Percentiles rank a stretch among this genome's conserved stretches.
These are phyloP conservation scores for Larimichthys crocea DNA, from an alignment of 2,113 vertebrate species.

Conservation along the genomic window DNA sequence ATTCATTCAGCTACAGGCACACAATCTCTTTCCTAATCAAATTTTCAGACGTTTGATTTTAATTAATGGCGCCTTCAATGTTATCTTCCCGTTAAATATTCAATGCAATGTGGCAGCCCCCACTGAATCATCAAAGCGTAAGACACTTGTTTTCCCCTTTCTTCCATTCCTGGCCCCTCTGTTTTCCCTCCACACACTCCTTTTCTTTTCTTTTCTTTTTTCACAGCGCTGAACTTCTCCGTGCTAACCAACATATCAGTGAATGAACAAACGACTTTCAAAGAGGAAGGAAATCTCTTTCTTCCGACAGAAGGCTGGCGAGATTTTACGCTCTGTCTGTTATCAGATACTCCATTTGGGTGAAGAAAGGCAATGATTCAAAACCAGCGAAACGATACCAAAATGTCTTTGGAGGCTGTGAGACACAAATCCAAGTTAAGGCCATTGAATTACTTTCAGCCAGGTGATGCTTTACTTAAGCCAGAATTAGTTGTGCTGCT, in stretches of 20 bases:
- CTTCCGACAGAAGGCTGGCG: constrained; percentile 34
- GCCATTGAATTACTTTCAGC: constrained; percentile 28
- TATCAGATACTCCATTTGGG: constrained; percentile 66
- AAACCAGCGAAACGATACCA: constrained; percentile 34
- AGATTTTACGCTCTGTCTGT: constrained; percentile 53
- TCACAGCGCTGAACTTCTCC: constrained; percentile 35
- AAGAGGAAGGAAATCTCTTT: constrained; percentile 45
- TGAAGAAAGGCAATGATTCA: constrained; percentile 42
- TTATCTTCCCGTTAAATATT: constrained; percentile 81
- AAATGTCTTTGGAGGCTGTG: constrained; percentile 30
- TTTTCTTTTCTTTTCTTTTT: constrained; percentile 11
- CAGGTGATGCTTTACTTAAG: neutral
- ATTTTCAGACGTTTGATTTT: constrained; percentile 83
- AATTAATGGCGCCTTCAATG: constrained; percentile 80
- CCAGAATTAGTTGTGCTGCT: constrained; percentile 4
- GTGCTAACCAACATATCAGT: constrained; percentile 50
- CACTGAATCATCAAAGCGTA: constrained; percentile 69
- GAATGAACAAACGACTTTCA: constrained; percentile 43
- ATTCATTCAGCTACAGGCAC: constrained; percentile 75
- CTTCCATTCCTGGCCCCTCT: constrained; percentile 32
- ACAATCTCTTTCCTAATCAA: constrained; percentile 77
- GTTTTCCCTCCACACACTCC: constrained; percentile 13
- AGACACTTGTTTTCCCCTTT: constrained; percentile 63
- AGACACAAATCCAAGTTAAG: constrained; percentile 27
- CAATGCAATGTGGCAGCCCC: constrained; percentile 67